phyloP scores from a whole-genome alignment of 1,140 invertebrate species.

The Gryon sp. region DNA sequence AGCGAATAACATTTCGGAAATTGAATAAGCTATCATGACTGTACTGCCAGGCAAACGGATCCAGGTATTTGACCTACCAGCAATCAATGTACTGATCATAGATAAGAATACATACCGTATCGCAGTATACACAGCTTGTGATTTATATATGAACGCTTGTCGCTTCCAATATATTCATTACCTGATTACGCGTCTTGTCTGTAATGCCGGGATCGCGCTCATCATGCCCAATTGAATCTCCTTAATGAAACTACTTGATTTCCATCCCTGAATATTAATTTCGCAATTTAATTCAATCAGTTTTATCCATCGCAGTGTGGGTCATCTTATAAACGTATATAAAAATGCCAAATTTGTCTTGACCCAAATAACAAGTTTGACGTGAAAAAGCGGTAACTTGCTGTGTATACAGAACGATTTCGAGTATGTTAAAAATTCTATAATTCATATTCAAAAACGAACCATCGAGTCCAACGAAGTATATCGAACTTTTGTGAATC shows the following conservation, averaged over 20 bases:
- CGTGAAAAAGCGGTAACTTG: not conserved
- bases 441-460: not conserved
- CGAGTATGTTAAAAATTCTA: not conserved
- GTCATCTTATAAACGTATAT: too few relatives aligned
- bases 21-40: constrained; percentile 77
- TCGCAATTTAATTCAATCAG: too few relatives aligned
- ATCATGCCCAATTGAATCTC: constrained; percentile 46
- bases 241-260: constrained; percentile 19
- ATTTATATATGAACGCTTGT: constrained; percentile 75
- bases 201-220: constrained; percentile 12
- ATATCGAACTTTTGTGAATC: not conserved
- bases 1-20: constrained; percentile 77
- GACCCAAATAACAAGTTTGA: constrained; percentile 8
- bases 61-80: constrained; percentile 75
- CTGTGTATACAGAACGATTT: not conserved
- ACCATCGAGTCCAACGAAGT: too few relatives aligned
- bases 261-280: constrained; percentile 7
- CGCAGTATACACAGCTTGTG: constrained; percentile 67
- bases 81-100: constrained; percentile 77
- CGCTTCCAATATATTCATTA: constrained; percentile 75
- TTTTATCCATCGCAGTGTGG: too few relatives aligned
- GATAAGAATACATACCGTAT: constrained; percentile 74
- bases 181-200: constrained; percentile 69
- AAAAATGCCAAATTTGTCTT: constrained; percentile 7
- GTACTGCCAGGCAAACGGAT: constrained; percentile 69